Percentiles rank a stretch among this genome's conserved stretches.
phyloP scores from a whole-genome alignment of 2,797 vertebrate genomes.

The Sebastes diaconus region DNA sequence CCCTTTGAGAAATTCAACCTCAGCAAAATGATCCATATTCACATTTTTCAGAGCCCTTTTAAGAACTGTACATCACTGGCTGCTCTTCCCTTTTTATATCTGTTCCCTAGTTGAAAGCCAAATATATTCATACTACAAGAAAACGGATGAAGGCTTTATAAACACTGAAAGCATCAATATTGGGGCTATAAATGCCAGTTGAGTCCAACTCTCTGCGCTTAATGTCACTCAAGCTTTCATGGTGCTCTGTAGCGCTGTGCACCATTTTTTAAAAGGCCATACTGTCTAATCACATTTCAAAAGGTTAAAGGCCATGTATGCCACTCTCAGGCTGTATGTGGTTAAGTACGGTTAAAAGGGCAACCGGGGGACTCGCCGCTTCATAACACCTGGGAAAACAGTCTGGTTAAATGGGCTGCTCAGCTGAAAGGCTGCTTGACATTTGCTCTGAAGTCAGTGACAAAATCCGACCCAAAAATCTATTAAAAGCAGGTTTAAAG shows the following conservation, averaged over 20 bases:
- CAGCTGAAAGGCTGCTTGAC: conserved; percentile 1
- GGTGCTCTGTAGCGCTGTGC: conserved; percentile 1
- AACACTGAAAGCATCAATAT: conserved; percentile 56
- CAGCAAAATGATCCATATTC: conserved; percentile 26
- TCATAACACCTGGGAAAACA: conserved; percentile 22
- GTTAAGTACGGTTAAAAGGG: conserved; percentile 42
- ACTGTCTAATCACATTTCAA: conserved; percentile 53
- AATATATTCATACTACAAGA: conserved; percentile 31
- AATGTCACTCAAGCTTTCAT: conserved; percentile 68
- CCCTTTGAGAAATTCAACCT: conserved; percentile 40
- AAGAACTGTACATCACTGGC: not conserved
- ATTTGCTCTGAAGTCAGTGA: conserved; percentile 10
- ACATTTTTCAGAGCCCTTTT: conserved; percentile 27
- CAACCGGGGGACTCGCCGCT: conserved; percentile 13
- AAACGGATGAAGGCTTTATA: conserved; percentile 44
- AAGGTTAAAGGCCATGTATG: conserved; percentile 54
- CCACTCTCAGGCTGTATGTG: conserved; percentile 29
- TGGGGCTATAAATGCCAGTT: conserved; percentile 64
- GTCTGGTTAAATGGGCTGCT: not conserved
- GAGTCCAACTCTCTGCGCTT: conserved; percentile 34
- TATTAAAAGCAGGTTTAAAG: not conserved
- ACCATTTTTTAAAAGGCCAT: conserved; percentile 55
- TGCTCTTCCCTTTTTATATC: conserved; percentile 5
- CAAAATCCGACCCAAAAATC: not conserved
- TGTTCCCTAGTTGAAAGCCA: conserved; percentile 22